These are phyloP conservation scores for Physeter macrocephalus DNA, from an alignment of 2,113 vertebrate genomes.

Conservation along the genomic window DNA sequence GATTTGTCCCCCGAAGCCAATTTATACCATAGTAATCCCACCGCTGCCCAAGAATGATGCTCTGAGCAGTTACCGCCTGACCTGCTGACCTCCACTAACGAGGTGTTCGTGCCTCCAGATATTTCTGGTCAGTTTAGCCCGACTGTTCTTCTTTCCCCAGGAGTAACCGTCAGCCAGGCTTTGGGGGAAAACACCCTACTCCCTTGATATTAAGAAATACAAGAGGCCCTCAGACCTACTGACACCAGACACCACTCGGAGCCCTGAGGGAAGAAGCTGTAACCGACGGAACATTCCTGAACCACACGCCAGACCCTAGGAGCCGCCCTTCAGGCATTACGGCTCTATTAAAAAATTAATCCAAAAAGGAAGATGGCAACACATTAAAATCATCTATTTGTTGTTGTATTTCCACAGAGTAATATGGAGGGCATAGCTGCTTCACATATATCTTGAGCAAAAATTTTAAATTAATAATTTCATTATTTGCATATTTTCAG, in stretches of 20 bases:
- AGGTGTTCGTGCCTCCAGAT: not conserved
- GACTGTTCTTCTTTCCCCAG: not conserved
- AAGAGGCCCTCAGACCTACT: not conserved
- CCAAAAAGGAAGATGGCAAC: not conserved
- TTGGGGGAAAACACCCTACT: not conserved
- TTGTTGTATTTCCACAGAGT: not conserved
- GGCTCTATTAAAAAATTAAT: not conserved
- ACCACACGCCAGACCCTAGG: not conserved
- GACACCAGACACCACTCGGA: not conserved
- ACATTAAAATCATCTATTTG: not conserved
- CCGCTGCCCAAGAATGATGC: not conserved
- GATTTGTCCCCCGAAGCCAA: conserved; percentile 61
- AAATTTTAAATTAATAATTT: conserved; percentile 7
- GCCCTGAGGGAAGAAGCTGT: fast-evolving
- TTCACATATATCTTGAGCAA: not conserved
- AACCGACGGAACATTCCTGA: fast-evolving
- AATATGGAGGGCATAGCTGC: not conserved
- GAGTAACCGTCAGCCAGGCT: not conserved
- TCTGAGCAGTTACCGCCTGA: not conserved
- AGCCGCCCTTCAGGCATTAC: not conserved
- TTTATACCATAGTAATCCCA: conserved; percentile 59
- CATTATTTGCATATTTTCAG: not conserved
- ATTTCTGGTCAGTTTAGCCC: conserved; percentile 40
- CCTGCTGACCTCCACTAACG: conserved; percentile 38
- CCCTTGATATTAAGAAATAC: not conserved